These are phyloP conservation scores for Nerophis ophidion DNA, from an alignment of 2,113 vertebrate genomes.

Conservation along the genomic window DNA sequence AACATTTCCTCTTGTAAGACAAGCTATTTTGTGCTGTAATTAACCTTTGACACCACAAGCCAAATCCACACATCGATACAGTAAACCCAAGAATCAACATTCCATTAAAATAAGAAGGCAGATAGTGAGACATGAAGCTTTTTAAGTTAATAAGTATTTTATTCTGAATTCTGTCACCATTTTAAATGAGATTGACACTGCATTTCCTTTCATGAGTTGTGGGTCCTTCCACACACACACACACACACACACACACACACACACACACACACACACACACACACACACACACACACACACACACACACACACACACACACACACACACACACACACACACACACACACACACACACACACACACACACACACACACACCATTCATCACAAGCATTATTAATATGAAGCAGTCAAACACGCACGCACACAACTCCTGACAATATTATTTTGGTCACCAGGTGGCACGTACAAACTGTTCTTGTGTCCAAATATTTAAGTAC, in stretches of 20 bases:
- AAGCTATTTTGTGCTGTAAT: no score
- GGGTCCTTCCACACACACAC: slow-evolving; percentile 7
- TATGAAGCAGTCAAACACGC: slow-evolving; percentile 10
- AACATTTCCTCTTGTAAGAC: no score
- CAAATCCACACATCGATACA: no score
- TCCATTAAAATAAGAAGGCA: no score
- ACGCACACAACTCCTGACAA: slow-evolving; percentile 9
- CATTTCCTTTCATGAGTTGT: slow-evolving; percentile 39
- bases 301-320: slow-evolving; percentile 26
- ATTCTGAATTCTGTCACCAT: slow-evolving; percentile 59
- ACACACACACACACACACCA: slow-evolving; percentile 11
- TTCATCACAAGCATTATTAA: slow-evolving; percentile 44
- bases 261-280: slow-evolving; percentile 26
- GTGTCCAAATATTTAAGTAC: no score
- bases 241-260: slow-evolving; percentile 19
- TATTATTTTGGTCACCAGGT: slow-evolving; percentile 14
- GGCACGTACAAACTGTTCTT: no score
- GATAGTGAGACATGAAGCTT: no score
- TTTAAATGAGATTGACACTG: slow-evolving; percentile 40
- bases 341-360: slow-evolving; percentile 24
- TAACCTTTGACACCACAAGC: no score
- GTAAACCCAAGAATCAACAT: no score
- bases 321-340: slow-evolving; percentile 26
- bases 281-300: slow-evolving; percentile 24
- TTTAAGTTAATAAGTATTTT: slow-evolving; percentile 54